A percentile compares a stretch with the other conserved stretches of the same genome.
phyloP scores from a whole-genome alignment of 1,140 invertebrate genomes.

The Bombyx mori region DNA sequence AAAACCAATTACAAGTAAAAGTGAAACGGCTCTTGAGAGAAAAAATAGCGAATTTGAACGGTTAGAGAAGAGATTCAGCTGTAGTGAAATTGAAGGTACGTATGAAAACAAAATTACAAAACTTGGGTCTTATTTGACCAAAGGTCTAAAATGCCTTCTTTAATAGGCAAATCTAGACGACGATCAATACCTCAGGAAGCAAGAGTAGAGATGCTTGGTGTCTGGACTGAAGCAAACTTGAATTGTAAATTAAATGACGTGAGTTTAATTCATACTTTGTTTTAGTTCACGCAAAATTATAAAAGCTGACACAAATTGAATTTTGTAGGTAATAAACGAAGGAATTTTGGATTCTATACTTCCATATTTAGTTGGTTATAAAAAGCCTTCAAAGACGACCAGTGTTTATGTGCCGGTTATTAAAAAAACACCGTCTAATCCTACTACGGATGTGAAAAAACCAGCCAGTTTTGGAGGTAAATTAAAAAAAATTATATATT shows the following conservation, averaged over 20 bases:
- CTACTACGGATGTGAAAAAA: conserved; percentile 66
- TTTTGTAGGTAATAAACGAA: conserved; percentile 79
- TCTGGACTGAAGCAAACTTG: conserved; percentile 62
- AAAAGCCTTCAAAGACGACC: conserved; percentile 60
- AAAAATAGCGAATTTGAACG: conserved; percentile 30
- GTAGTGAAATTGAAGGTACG: conserved; percentile 54
- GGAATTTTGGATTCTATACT: conserved; percentile 84
- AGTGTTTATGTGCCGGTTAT: conserved; percentile 71
- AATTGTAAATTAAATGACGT: conserved; percentile 65
- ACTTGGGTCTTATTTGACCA: neutral
- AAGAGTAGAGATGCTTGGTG: conserved; percentile 59
- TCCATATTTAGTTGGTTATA: conserved; percentile 75
- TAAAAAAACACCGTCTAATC: conserved; percentile 59
- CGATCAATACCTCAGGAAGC: conserved; percentile 37
- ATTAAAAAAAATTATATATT: conserved; percentile 1
- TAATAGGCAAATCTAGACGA: conserved; percentile 34
- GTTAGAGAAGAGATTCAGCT: conserved; percentile 46
- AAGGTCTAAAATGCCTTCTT: neutral
- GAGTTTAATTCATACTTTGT: conserved; percentile 12
- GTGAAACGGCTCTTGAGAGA: conserved; percentile 42
- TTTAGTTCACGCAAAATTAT: conserved; percentile 2
- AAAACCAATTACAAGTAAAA: conserved; percentile 47
- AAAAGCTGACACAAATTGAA: conserved; percentile 23
- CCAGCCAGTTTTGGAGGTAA: conserved; percentile 63
- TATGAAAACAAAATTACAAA: neutral